A percentile compares a stretch with the other conserved stretches of the same genome.
These are phyloP conservation scores for Esox lucius DNA, from an alignment of 2,797 vertebrate genomes.

Conservation along the genomic window DNA sequence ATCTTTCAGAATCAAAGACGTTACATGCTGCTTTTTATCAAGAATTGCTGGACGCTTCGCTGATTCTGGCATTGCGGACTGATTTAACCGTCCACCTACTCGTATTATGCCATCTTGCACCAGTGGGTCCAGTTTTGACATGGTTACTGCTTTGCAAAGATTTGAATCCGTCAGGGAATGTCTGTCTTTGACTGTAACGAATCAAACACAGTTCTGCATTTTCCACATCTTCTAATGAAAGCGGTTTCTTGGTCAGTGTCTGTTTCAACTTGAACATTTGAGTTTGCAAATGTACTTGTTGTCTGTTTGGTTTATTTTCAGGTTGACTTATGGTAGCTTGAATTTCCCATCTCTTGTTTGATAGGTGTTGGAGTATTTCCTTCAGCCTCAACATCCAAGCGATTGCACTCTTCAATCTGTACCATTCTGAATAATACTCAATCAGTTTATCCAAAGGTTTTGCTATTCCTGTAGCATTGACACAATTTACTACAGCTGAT, in stretches of 20 bases:
- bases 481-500: neutral
- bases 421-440: slow-evolving; percentile 16
- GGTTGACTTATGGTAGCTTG: too few species aligned
- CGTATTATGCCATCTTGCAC: slow-evolving; percentile 18
- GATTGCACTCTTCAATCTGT: slow-evolving; percentile 3
- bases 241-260: too few species aligned
- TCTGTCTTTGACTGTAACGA: too few species aligned
- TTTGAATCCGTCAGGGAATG: too few species aligned
- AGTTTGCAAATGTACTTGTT: too few species aligned
- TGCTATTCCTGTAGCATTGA: neutral
- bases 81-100: slow-evolving; percentile 13
- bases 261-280: too few species aligned
- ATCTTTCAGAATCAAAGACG: too few species aligned
- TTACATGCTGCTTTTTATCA: too few species aligned
- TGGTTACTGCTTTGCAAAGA: neutral
- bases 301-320: too few species aligned
- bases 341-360: neutral
- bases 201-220: slow-evolving; percentile 22
- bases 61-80: neutral
- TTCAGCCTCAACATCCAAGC: slow-evolving; percentile 18
- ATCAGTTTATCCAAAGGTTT: neutral
- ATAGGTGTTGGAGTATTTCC: slow-evolving; percentile 2
- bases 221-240: too few species aligned
- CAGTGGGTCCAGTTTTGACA: slow-evolving; percentile 19
- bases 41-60: slow-evolving; percentile 12